Conservation (phyloP, 2,113 vertebrate species). For the Ciconia stormi region DNA sequence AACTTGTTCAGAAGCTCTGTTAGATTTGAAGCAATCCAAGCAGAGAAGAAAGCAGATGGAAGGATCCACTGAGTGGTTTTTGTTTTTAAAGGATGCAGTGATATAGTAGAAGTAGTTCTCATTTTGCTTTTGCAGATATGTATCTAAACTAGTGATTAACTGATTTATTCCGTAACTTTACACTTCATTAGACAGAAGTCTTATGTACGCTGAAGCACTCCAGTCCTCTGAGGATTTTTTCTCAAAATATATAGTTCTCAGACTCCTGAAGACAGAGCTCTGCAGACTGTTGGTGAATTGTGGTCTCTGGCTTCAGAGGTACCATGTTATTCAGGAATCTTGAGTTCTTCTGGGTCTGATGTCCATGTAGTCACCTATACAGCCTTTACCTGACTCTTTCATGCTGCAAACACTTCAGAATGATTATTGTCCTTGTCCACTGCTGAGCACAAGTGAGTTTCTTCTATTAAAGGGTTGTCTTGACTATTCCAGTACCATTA, state of each 20-base stretch:
- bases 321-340: neutral
- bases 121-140: neutral
- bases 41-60: neutral
- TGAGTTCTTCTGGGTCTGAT: neutral
- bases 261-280: neutral
- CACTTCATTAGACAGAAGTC: neutral
- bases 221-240: neutral
- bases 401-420: neutral
- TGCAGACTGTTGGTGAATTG: accelerated
- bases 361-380: accelerated
- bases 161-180: neutral
- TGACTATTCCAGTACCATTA: neutral
- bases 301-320: neutral
- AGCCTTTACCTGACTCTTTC: neutral
- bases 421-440: neutral
- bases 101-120: neutral
- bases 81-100: neutral
- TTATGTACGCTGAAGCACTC: neutral
- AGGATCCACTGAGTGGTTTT: neutral
- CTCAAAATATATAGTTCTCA: neutral
- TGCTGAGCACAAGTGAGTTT: neutral
- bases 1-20: neutral
- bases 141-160: neutral
- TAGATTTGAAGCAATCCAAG: neutral
- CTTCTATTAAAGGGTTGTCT: neutral